These are phyloP conservation scores for Bambusicola thoracicus DNA, from an alignment of 2,113 vertebrate species.

Conservation along the genomic window DNA sequence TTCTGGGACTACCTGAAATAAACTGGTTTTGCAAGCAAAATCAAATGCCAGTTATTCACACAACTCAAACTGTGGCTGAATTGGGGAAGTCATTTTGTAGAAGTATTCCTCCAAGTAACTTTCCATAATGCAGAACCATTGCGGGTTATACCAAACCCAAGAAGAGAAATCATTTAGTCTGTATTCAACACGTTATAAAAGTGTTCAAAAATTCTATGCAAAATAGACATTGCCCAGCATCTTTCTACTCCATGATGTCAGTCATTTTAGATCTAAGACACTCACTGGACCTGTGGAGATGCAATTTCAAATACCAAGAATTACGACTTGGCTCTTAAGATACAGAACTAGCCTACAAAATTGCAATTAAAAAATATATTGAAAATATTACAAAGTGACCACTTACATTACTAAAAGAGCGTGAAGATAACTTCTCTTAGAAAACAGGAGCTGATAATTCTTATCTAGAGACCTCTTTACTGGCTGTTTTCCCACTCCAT, in stretches of 20 bases:
- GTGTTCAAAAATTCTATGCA: background rate
- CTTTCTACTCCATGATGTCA: background rate
- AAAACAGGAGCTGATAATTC: background rate
- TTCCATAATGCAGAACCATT: background rate
- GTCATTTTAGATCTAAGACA: background rate
- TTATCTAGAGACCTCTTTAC: background rate
- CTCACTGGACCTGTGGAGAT: background rate
- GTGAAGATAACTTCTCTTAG: background rate
- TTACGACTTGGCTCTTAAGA: background rate
- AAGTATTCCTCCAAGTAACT: background rate
- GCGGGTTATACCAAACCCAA: background rate
- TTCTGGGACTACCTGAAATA: background rate
- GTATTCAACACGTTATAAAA: background rate
- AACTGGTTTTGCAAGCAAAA: background rate
- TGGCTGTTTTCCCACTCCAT: background rate
- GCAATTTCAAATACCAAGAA: background rate
- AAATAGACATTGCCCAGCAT: too few relatives aligned
- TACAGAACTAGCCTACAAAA: background rate
- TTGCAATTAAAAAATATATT: background rate
- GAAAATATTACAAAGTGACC: background rate
- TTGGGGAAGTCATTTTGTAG: background rate
- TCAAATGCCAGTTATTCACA: background rate
- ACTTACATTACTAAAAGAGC: background rate
- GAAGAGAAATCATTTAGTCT: background rate
- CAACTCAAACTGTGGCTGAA: background rate